A percentile compares a stretch with the other conserved stretches of the same genome.
These are phyloP conservation scores for Sialia sialis DNA, from an alignment of 2,113 vertebrate species.

Conservation along the genomic window DNA sequence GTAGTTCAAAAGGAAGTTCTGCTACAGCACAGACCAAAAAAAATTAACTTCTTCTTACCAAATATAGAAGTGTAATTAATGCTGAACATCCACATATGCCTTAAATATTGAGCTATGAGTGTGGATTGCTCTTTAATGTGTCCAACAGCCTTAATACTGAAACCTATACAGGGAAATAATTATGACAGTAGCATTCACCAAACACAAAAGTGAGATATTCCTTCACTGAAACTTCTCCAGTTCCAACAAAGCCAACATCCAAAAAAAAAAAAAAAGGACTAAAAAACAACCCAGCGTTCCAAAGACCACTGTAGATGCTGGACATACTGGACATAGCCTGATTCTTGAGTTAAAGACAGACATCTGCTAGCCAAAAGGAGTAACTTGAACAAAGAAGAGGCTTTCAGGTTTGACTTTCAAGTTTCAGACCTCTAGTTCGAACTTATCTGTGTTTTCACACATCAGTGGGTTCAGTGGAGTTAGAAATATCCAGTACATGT, in stretches of 20 bases:
- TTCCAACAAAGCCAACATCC: conserved; percentile 12
- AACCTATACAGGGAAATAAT: neutral
- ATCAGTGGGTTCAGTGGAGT: neutral
- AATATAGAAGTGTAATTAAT: neutral
- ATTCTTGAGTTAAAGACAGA: neutral
- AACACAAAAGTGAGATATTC: neutral
- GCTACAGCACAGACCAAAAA: neutral
- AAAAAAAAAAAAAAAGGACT: neutral
- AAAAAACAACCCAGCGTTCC: neutral
- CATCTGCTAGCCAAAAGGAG: neutral
- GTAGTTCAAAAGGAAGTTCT: conserved; percentile 2
- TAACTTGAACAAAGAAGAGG: neutral
- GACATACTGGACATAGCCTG: neutral
- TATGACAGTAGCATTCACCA: neutral
- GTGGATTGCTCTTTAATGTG: neutral
- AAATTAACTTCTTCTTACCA: neutral
- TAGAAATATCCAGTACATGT: neutral
- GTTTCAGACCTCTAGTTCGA: neutral
- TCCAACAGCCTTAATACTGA: neutral
- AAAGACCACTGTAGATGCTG: conserved; percentile 13
- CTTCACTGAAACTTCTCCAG: neutral
- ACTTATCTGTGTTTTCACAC: conserved; percentile 31
- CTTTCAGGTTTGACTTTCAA: neutral
- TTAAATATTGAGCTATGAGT: neutral
- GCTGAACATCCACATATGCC: neutral